Evolutionary conservation across 2,888 invertebrate genomes (phyloP), one percentile per base, ranked within the genome.

Genomic region (Lasioglossum zephyrum): DNA sequence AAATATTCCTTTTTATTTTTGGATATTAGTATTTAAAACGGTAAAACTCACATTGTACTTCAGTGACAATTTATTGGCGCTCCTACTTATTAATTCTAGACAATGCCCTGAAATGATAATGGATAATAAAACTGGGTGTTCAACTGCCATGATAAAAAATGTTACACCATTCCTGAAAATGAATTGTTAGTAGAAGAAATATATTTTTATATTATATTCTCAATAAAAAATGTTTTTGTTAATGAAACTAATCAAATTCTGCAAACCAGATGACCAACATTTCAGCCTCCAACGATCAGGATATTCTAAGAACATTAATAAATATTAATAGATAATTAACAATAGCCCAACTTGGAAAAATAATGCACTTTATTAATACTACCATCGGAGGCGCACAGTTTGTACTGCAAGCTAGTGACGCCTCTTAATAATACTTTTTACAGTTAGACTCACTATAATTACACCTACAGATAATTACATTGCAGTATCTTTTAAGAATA

Each of bases 321-420:
- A n/a, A n/a, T 1, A 11, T 26, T n/a, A 57, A 11, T 57, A 57
- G 4, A 0, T n/a, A 57, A 57, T 57, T 57, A 57, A 53, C 9
- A 53, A 22, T n/a, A n/a, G 1, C 9, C 8, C 18, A 53, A 70
- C 8, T n/a, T 53, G n/a, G 60, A 76, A 72, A 73, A 81, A n/a
- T 72, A 76, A 72, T 79, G 6, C 5, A 75, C 53, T 70, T 78
- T 72, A 82, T 82, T 82, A 36, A n/a, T 26, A 22, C 39, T 6
- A 16, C 11, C 36, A 13, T 13, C 16, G 63, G 36, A 36, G 66
- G 9, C 36, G 36, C 22, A 41, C 39, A 72, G 22, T 60, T 87
- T 96, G 96, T 72, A 57, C 49, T 75, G 60, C 16, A 84, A 57
- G 18, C 6, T 77, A 73, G 44, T n/a, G n/a, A 22, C 57, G 1